Evolutionary conservation across 2,888 invertebrate genomes (phyloP).

Genomic region (Palloptera scutellata): DNA sequence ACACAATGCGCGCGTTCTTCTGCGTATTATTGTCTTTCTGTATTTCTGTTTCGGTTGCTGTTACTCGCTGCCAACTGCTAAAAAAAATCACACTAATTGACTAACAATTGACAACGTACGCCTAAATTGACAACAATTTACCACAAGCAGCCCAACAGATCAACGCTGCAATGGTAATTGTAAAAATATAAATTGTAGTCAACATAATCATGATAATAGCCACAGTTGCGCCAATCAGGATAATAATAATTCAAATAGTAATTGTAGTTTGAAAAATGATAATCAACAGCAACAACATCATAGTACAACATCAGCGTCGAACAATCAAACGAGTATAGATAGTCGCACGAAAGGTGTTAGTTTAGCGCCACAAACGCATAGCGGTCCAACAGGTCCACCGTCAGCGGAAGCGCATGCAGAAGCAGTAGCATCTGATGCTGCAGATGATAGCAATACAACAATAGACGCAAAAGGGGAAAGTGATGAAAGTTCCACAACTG

Average conservation of each 20-base stretch:
- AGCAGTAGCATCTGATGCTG: conserved; percentile 23
- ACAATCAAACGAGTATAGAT: conserved; percentile 57
- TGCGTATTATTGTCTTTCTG: conserved; percentile 16
- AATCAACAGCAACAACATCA: conserved; percentile 43
- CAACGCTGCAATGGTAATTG: conserved; percentile 50
- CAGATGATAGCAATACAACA: conserved; percentile 5
- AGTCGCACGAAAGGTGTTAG: conserved; percentile 65
- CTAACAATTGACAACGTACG: not conserved
- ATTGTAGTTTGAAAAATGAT: conserved; percentile 41
- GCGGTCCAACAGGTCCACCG: conserved; percentile 66
- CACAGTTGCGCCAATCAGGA: conserved; percentile 34
- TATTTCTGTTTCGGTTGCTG: conserved; percentile 52
- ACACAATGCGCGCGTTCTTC: conserved; percentile 12
- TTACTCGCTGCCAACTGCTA: conserved; percentile 59
- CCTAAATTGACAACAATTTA: conserved; percentile 32
- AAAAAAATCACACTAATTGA: conserved; percentile 27
- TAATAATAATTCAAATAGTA: conserved; percentile 39
- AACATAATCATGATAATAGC: conserved; percentile 40
- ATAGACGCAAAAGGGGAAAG: conserved; percentile 9
- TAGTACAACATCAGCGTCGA: conserved; percentile 34
- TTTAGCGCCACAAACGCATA: conserved; percentile 64
- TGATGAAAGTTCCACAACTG: not conserved
- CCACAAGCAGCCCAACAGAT: conserved; percentile 16
- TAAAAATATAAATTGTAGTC: conserved; percentile 52
- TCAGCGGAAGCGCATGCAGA: conserved; percentile 41